These are phyloP conservation scores for Nephotettix cincticeps DNA, from an alignment of 1,140 invertebrate genomes.

Conservation along the genomic window DNA sequence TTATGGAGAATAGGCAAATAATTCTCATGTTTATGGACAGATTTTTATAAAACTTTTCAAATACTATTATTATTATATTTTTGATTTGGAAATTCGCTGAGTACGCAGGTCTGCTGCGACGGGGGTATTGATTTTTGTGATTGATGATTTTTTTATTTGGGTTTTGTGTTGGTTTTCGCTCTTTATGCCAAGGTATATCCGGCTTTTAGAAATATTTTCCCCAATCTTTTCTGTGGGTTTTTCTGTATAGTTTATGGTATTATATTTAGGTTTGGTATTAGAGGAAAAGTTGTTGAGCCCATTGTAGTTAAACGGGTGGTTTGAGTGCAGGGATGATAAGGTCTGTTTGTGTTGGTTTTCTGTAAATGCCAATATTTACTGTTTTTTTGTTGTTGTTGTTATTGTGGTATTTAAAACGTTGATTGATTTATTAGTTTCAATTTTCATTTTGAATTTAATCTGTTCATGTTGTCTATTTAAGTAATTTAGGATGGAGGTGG, in stretches of 20 bases:
- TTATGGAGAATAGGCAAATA: no score
- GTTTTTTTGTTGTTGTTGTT: not conserved
- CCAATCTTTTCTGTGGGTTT: constrained; percentile 3
- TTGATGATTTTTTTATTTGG: no score
- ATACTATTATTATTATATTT: no score
- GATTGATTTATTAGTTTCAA: not conserved
- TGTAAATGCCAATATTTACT: not conserved
- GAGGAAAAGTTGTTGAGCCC: not conserved
- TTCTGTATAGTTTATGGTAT: not conserved
- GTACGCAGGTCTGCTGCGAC: no score
- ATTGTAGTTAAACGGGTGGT: not conserved
- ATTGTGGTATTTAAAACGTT: not conserved
- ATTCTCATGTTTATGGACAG: no score
- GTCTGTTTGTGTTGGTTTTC: not conserved
- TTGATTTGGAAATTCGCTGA: no score
- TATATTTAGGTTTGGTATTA: not conserved
- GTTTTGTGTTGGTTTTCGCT: not conserved
- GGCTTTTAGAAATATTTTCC: not conserved
- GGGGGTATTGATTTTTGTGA: no score
- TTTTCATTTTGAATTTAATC: not conserved
- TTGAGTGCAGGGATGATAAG: not conserved
- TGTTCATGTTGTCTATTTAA: not conserved
- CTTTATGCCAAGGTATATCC: not conserved
- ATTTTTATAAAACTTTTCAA: no score
- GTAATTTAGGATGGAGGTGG: not conserved